Conservation (phyloP, 2,113 vertebrate genomes). For the Hippocampus guttulatus region DNA sequence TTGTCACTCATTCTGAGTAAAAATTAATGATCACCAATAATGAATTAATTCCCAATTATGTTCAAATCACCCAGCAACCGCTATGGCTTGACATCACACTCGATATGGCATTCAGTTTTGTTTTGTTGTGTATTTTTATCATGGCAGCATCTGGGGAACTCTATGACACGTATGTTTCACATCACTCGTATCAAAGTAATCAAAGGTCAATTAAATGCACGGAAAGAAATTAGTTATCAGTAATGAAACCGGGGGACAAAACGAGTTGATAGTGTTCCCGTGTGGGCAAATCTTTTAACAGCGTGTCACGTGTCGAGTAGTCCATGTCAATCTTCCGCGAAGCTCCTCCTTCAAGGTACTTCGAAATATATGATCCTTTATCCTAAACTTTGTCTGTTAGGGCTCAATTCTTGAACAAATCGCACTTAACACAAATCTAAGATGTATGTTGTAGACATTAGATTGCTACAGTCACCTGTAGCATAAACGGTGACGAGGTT, state of each 20-base stretch:
- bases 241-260: neutral
- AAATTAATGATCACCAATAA: too few species aligned
- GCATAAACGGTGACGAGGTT: neutral
- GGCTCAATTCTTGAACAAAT: accelerated
- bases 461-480: neutral
- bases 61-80: neutral
- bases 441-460: neutral
- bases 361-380: accelerated
- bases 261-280: conserved; percentile 12
- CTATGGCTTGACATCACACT: neutral
- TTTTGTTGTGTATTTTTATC: neutral
- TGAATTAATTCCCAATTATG: too few species aligned
- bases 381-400: conserved; percentile 1
- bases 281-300: conserved; percentile 6
- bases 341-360: conserved; percentile 37
- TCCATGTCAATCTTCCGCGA: neutral
- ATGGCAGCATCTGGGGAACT: neutral
- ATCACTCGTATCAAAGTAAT: neutral
- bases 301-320: neutral
- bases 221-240: neutral
- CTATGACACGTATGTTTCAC: neutral
- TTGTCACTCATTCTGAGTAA: too few species aligned
- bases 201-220: neutral
- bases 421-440: neutral
- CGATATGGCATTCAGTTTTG: neutral